Evolutionary conservation across 2,797 vertebrate genomes (phyloP), one percentile per base, ranked within the genome.

Genomic region (Coilia nasus): DNA sequence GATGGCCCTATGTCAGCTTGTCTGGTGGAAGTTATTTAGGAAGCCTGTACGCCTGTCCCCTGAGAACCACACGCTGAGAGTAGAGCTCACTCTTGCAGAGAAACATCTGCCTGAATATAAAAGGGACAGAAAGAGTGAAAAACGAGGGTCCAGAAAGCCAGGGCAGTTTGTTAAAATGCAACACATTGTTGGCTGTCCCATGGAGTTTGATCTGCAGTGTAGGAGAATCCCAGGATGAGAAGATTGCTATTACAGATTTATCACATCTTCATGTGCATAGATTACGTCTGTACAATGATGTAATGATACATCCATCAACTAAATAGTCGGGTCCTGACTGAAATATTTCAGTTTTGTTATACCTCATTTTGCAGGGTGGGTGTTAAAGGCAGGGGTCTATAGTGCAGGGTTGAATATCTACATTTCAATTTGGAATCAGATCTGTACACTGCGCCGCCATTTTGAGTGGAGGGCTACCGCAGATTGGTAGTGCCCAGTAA

Each of bases 31-130:
- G 67, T 91, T 89, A 89, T 90, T 90, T 90, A 56, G 84, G 86
- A 89, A 83, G 84, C 86, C 87, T 86, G 81, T 78, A 90, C 86
- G 88, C 84, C 83, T 41, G 83, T 92, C 89, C 90, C 91, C 62
- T 28, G 90, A 88, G 91, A 92, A 83, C 87, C 89, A 84, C 84
- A 86, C 75, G 89, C 88, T 90, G 88, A 90, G 87, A 92, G 92
- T 92, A 90, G 88, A 84, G 81, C 78, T 87, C 50, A 85, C 67
- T 85, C 86, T 85, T 28, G 56, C 81, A 84, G 50, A 62, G 84
- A 87, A 94, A 94, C 94, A 94, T 95, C 92, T 94, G 92, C 85
- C 85, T 90, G 85, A 92, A 86, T 91, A 88, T 91, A 91, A 94
- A 94, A 87, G 92, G 91, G 89, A 87, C 14, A 88, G 82, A 90